These are phyloP conservation scores for Rhinopithecus roxellana DNA, from an alignment of 2,113 vertebrate genomes.

Conservation along the genomic window DNA sequence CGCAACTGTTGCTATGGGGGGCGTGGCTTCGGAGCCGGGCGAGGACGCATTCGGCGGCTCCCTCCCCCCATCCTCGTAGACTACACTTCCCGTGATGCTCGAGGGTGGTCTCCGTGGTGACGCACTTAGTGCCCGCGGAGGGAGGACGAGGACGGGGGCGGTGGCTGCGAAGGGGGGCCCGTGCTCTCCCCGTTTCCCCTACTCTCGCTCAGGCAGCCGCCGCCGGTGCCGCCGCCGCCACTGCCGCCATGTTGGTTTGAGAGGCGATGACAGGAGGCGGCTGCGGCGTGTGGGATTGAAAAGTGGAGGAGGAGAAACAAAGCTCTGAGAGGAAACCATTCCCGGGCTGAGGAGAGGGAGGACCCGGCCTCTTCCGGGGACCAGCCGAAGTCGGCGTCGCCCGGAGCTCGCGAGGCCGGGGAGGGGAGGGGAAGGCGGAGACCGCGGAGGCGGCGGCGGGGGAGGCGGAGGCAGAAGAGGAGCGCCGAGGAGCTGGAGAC, in stretches of 20 bases:
- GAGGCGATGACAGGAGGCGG: slow-evolving; percentile 81
- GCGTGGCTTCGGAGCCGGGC: background rate
- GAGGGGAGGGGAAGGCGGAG: slow-evolving; percentile 40
- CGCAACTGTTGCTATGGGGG: slow-evolving; percentile 70
- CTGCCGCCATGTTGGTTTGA: slow-evolving; percentile 83
- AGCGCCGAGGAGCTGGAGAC: background rate
- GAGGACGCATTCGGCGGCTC: background rate
- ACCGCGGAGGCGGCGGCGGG: slow-evolving; percentile 58
- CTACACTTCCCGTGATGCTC: slow-evolving; percentile 78
- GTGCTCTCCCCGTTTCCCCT: slow-evolving; percentile 64
- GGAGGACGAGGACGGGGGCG: background rate
- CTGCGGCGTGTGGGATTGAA: slow-evolving; percentile 62
- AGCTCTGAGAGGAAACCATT: slow-evolving; percentile 51
- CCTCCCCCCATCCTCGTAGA: background rate
- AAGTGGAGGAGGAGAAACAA: slow-evolving; percentile 51
- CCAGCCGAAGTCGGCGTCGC: slow-evolving; percentile 41
- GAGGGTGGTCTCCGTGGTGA: slow-evolving; percentile 62
- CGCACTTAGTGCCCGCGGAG: background rate
- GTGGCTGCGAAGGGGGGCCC: background rate
- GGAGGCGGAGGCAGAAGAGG: slow-evolving; percentile 68
- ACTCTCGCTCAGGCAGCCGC: slow-evolving; percentile 28
- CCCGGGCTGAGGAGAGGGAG: slow-evolving; percentile 36
- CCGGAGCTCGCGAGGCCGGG: slow-evolving; percentile 38
- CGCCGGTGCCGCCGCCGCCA: background rate
- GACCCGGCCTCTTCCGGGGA: slow-evolving; percentile 53